Evolutionary conservation across 64 coral and sea anemone genomes (phyloP), one percentile per base, ranked within the genome.

Genomic region (Actinia equina): DNA sequence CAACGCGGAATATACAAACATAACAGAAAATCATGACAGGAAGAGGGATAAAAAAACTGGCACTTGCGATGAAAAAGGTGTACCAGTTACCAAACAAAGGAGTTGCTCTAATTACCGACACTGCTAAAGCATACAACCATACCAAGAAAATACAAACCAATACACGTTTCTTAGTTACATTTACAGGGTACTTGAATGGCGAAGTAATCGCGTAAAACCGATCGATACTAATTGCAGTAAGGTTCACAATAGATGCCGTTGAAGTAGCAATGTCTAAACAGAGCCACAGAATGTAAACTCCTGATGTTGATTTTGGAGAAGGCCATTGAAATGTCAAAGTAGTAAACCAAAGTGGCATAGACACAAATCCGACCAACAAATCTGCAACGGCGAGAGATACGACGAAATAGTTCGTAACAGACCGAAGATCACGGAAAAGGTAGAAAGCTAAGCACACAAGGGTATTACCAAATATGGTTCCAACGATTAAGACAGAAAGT

Each of bases 11-110:
- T 58, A 96, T 96, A 54, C 89, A 85, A 77, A 87, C 91, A 44
- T 96, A 96, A 57, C 91, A 96, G 71, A 84, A 93, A 43, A 93
- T 86, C 88, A 96, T 92, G 12, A 96, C n/a, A 1, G 94, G 94
- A 3, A 96, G 58, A 27, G 94, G 94, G 10, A 96, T 65, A 15
- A 96, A 93, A 54, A 90, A 96, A 16, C 91, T 96, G 43, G 91
- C 94, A 18, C 82, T 87, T 53, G 91, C 85, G 5, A 96, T 87
- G 53, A 96, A 89, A 65, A 90, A 96, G 5, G 78, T 79, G 18
- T 93, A 96, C 89, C 89, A 86, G 0, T n/a, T 16, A 19, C 13
- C 16, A 19, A 19, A 20, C 20, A 92, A 84, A 2, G 86, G 80
- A 13, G 80, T 44, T 16, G 92, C 86, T 17, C 84, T 53, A 15